These are phyloP conservation scores for Pocillopora verrucosa DNA, from an alignment of 64 coral and sea anemone species.

Conservation along the genomic window DNA sequence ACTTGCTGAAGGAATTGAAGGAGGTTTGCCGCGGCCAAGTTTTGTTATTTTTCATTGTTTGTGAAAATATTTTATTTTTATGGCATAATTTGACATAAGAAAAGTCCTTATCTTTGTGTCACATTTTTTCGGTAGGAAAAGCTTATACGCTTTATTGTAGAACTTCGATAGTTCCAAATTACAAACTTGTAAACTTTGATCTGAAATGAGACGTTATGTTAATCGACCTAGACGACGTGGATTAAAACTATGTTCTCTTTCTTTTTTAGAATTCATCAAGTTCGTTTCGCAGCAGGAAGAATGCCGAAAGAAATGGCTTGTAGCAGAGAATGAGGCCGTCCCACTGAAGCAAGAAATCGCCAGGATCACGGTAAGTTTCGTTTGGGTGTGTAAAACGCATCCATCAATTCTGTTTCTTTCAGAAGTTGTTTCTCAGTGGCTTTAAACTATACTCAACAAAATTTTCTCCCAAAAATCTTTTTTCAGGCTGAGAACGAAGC, in stretches of 20 bases:
- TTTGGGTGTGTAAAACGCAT: background rate
- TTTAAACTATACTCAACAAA: background rate
- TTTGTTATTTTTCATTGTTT: background rate
- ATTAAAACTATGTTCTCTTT: background rate
- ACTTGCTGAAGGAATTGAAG: conserved; percentile 90
- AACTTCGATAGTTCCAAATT: background rate
- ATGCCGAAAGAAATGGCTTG: conserved; percentile 90
- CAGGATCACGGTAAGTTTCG: conserved; percentile 56
- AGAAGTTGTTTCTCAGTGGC: background rate
- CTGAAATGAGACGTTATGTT: background rate
- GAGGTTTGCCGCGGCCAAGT: conserved; percentile 46
- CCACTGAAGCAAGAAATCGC: conserved; percentile 78
- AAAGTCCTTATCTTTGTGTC: background rate
- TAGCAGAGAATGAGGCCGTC: conserved; percentile 61
- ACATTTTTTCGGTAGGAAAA: background rate
- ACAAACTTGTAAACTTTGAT: background rate
- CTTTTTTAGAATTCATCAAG: conserved; percentile 78
- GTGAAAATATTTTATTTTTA: background rate
- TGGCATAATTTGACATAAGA: background rate
- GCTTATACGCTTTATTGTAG: background rate
- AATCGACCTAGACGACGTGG: background rate
- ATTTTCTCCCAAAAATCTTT: background rate
- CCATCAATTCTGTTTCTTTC: too few species aligned
- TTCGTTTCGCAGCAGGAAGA: conserved; percentile 90
- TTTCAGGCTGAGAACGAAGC: conserved; percentile 92